phyloP scores from a whole-genome alignment of 2,888 invertebrate genomes.

The Hoplodrina blanda region DNA sequence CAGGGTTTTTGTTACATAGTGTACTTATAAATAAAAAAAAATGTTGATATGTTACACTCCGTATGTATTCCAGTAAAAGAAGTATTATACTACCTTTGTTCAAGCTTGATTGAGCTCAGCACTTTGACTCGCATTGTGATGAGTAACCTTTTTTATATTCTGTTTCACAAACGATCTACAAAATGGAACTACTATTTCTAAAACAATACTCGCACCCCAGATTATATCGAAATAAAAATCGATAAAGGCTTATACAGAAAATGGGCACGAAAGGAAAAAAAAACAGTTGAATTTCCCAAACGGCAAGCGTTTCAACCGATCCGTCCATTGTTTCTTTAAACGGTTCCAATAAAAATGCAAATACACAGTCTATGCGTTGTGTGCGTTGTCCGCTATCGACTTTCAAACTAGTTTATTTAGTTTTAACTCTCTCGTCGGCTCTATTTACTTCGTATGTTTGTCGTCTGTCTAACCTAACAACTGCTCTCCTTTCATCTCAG shows the following conservation, averaged over 20 bases:
- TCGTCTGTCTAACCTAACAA: slow-evolving; percentile 35
- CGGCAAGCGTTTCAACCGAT: slow-evolving; percentile 71
- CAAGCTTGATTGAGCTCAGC: not conserved
- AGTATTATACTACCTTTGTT: not conserved
- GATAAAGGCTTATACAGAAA: slow-evolving; percentile 48
- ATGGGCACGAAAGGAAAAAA: slow-evolving; percentile 36
- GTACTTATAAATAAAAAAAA: too few species aligned
- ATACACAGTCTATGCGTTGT: slow-evolving; percentile 74
- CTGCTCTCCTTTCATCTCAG: slow-evolving; percentile 36
- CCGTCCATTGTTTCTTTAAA: slow-evolving; percentile 85
- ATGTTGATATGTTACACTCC: not conserved
- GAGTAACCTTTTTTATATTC: not conserved
- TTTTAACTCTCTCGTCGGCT: slow-evolving; percentile 70
- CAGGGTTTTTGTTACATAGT: too few species aligned
- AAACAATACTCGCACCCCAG: slow-evolving; percentile 28
- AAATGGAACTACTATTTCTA: slow-evolving; percentile 21
- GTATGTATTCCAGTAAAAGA: too few species aligned
- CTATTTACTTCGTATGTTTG: slow-evolving; percentile 64
- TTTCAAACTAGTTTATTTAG: slow-evolving; percentile 83
- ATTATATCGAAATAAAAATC: slow-evolving; percentile 55
- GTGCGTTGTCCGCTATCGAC: slow-evolving; percentile 74
- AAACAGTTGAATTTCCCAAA: slow-evolving; percentile 66
- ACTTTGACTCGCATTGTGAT: not conserved
- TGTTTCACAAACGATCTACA: slow-evolving; percentile 11
- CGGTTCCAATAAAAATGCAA: slow-evolving; percentile 88